phyloP scores from a whole-genome alignment of 35 echinoderm and acorn worm species.

The Stichopus chloronotus region DNA sequence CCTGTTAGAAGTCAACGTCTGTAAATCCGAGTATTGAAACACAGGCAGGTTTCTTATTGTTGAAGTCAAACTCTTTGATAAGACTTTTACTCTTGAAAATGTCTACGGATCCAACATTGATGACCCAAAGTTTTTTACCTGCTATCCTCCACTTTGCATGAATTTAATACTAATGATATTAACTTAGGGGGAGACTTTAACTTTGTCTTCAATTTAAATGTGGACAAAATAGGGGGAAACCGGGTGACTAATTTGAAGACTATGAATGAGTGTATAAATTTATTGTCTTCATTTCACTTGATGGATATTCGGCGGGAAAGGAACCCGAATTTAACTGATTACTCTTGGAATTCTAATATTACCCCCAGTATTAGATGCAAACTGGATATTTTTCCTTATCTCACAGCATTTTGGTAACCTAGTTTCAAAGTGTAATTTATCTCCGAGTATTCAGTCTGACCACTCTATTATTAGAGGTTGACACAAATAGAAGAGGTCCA shows the following conservation, averaged over 20 bases:
- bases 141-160: too few relatives aligned
- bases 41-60: neutral
- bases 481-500: neutral
- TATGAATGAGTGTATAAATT: neutral
- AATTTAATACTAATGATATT: too few relatives aligned
- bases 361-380: too few relatives aligned
- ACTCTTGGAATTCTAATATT: too few relatives aligned
- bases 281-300: neutral
- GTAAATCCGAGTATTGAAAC: neutral
- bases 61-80: neutral
- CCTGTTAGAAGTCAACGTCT: neutral
- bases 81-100: neutral
- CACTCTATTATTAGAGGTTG: neutral
- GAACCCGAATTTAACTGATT: neutral
- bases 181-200: too few relatives aligned
- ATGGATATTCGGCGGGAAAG: too few relatives aligned
- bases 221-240: neutral
- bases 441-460: slow-evolving; percentile 1
- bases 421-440: too few relatives aligned
- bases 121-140: neutral
- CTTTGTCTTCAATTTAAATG: too few relatives aligned
- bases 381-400: slow-evolving; percentile 34
- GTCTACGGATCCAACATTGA: neutral
- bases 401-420: neutral
- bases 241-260: neutral